These are phyloP conservation scores for Coracias cyanogaster DNA, from an alignment of 2,797 vertebrate genomes.

Conservation along the genomic window DNA sequence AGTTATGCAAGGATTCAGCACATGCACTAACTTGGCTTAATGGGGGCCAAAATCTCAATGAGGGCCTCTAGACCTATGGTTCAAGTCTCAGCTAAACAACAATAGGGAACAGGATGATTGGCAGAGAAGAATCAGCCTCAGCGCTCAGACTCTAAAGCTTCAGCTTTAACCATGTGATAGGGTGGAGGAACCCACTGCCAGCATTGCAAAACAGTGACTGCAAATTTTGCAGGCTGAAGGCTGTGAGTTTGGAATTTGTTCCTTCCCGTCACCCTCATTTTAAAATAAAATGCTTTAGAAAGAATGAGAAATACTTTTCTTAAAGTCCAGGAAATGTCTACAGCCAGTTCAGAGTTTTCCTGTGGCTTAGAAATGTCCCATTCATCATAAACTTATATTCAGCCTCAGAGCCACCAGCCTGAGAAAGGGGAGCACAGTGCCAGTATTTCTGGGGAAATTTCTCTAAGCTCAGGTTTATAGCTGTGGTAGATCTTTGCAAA, in stretches of 20 bases:
- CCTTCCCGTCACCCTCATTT: neutral
- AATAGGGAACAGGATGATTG: neutral
- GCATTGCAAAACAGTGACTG: rapidly evolving
- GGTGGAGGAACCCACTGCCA: rapidly evolving
- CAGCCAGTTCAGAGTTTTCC: neutral
- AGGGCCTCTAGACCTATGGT: neutral
- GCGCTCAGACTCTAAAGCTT: neutral
- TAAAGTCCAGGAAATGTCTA: neutral
- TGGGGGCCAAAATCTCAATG: rapidly evolving
- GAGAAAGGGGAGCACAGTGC: neutral
- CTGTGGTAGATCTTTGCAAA: neutral
- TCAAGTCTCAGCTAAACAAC: neutral
- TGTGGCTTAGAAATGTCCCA: neutral
- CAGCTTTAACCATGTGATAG: rapidly evolving
- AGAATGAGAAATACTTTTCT: neutral
- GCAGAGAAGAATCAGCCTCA: neutral
- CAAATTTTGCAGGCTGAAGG: neutral
- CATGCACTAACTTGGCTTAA: neutral
- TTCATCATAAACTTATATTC: neutral
- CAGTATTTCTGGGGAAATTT: neutral
- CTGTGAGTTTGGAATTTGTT: neutral
- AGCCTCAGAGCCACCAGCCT: neutral
- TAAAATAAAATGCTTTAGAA: neutral
- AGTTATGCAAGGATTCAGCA: neutral
- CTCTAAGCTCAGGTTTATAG: neutral